phyloP scores from a whole-genome alignment of 2,888 invertebrate species.

The Caenorhabditis auriculariae region DNA sequence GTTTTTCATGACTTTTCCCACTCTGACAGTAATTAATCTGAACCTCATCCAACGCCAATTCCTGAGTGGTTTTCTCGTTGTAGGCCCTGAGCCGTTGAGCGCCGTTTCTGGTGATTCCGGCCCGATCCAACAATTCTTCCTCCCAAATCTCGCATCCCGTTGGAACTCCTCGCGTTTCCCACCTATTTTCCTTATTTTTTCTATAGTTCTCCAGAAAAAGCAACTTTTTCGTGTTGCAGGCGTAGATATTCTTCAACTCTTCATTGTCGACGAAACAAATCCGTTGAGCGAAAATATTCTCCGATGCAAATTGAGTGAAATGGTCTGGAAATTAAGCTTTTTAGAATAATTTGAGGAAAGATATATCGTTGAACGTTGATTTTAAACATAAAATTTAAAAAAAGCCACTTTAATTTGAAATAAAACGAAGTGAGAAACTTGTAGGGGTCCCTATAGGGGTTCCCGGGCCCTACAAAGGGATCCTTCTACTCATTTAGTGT shows the following conservation, averaged over 20 bases:
- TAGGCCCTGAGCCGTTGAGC: slow-evolving; percentile 8
- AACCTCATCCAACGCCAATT: slow-evolving; percentile 30
- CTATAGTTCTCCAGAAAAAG: neutral
- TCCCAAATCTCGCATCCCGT: slow-evolving; percentile 38
- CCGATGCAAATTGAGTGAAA: slow-evolving; percentile 22
- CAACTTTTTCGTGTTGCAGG: slow-evolving; percentile 26
- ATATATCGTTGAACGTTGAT: too few species aligned
- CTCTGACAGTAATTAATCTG: neutral
- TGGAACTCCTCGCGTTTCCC: slow-evolving; percentile 31
- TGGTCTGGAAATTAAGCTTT: slow-evolving; percentile 19
- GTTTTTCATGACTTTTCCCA: too few species aligned
- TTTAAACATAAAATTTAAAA: too few species aligned
- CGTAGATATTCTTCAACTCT: slow-evolving; percentile 30
- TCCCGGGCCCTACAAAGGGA: too few species aligned
- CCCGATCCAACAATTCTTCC: slow-evolving; percentile 41
- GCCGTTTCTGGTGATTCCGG: slow-evolving; percentile 29
- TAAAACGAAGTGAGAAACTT: too few species aligned
- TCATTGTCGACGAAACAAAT: slow-evolving; percentile 39
- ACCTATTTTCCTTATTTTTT: slow-evolving; percentile 2
- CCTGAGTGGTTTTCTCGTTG: slow-evolving; percentile 24
- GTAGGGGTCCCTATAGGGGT: too few species aligned
- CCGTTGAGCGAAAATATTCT: slow-evolving; percentile 42
- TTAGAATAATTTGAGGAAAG: neutral
- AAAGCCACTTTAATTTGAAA: too few species aligned
- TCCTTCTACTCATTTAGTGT: too few species aligned